A percentile compares a stretch with the other conserved stretches of the same genome.
Conservation (phyloP, 2,113 vertebrate species). For the Pycnonotus jocosus region DNA sequence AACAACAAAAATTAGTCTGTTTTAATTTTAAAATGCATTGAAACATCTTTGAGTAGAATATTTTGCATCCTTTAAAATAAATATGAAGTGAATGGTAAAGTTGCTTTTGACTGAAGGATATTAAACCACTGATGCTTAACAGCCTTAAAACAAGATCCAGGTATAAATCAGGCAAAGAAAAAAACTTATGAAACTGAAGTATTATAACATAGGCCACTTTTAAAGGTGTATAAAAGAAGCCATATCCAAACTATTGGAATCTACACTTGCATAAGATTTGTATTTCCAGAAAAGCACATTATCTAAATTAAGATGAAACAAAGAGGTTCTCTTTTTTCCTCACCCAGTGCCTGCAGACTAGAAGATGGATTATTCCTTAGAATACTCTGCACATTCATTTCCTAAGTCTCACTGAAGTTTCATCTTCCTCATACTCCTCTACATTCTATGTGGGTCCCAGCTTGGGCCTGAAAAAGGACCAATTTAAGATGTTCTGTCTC, state of each 20-base stretch:
- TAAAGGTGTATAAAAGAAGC: background rate
- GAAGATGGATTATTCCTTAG: background rate
- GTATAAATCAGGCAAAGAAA: background rate
- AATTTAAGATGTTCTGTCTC: background rate
- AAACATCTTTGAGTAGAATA: background rate
- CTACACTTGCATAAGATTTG: background rate
- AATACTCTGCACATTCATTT: background rate
- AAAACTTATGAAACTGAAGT: background rate
- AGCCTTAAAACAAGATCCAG: background rate
- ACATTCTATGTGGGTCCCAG: background rate
- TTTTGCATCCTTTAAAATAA: background rate
- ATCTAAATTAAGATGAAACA: background rate
- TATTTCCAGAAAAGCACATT: background rate
- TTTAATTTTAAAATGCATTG: background rate
- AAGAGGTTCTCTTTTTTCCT: background rate
- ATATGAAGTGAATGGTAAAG: background rate
- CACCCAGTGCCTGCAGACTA: background rate
- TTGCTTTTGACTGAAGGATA: background rate
- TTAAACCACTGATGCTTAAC: background rate
- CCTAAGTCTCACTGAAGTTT: fast-evolving
- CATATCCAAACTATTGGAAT: background rate
- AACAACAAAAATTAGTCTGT: background rate
- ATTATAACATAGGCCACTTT: background rate
- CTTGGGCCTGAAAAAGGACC: background rate
- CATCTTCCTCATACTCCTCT: background rate